These are phyloP conservation scores for Empis stercorea DNA, from an alignment of 2,888 invertebrate species.

Conservation along the genomic window DNA sequence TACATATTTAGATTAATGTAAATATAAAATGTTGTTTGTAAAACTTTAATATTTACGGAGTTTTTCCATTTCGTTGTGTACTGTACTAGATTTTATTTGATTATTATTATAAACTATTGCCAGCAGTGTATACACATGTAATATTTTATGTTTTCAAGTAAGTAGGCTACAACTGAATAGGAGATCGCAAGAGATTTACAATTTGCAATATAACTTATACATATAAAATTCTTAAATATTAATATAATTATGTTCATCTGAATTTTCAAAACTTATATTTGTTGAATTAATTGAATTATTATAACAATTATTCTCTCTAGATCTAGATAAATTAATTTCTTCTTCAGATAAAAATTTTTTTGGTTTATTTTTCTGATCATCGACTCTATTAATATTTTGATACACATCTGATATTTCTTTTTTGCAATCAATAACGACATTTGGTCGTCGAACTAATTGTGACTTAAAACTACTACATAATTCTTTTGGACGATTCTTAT, in stretches of 20 bases:
- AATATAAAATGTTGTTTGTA: no score
- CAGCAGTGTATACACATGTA: no score
- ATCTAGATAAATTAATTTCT: background rate
- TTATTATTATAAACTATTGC: no score
- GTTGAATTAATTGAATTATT: background rate
- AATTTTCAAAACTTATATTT: background rate
- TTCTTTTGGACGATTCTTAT: constrained; percentile 20
- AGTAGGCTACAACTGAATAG: no score
- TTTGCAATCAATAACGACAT: constrained; percentile 3
- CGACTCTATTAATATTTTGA: constrained; percentile 3
- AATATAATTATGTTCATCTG: constrained; percentile 1
- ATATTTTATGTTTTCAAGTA: no score
- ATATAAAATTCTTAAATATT: background rate
- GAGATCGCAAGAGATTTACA: no score
- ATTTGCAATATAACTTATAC: no score
- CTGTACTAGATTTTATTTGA: no score
- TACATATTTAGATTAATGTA: no score
- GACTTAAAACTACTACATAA: constrained; percentile 32
- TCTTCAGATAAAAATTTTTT: background rate
- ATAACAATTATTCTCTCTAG: background rate
- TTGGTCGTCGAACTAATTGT: constrained; percentile 21
- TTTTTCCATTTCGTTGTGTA: no score
- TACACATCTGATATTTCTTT: constrained; percentile 9
- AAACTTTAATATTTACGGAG: no score
- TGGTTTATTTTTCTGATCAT: background rate